Conservation (phyloP, 2,113 vertebrate species). For the Misgurnus mizolepis region DNA sequence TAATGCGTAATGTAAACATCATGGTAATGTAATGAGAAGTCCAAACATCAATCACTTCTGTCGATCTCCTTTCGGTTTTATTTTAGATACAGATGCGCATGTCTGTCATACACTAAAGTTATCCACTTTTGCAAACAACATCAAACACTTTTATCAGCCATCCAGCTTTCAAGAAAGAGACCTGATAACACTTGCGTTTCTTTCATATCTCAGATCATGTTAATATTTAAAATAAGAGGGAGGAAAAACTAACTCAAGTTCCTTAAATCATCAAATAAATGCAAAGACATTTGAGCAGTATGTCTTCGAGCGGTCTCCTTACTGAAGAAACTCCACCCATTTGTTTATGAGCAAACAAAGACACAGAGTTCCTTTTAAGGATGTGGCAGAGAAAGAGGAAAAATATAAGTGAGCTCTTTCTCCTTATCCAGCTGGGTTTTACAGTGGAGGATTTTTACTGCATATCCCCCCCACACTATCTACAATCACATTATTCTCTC, state of each 20-base stretch:
- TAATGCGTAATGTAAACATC: too few species aligned
- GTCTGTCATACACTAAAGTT: too few species aligned
- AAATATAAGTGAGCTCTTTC: conserved; percentile 32
- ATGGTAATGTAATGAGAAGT: too few species aligned
- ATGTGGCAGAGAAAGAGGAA: conserved; percentile 35
- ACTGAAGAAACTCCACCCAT: conserved; percentile 52
- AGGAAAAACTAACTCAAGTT: neutral
- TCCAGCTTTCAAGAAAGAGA: too few species aligned
- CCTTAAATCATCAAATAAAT: neutral
- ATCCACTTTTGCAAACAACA: too few species aligned
- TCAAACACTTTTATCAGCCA: too few species aligned
- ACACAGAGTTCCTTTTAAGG: conserved; percentile 40
- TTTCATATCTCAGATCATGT: too few species aligned
- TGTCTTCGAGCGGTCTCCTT: conserved; percentile 34
- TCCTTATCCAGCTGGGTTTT: neutral
- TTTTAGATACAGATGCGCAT: too few species aligned
- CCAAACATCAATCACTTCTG: too few species aligned
- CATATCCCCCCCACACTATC: conserved; percentile 20
- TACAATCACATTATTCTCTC: conserved; percentile 44
- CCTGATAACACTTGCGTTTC: too few species aligned
- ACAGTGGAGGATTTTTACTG: conserved; percentile 31
- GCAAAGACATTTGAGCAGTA: conserved; percentile 48
- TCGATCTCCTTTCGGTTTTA: too few species aligned
- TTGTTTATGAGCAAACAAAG: conserved; percentile 52
- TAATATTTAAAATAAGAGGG: too few species aligned